Conservation (phyloP, 2,113 vertebrate species). For the Perccottus glenii region DNA sequence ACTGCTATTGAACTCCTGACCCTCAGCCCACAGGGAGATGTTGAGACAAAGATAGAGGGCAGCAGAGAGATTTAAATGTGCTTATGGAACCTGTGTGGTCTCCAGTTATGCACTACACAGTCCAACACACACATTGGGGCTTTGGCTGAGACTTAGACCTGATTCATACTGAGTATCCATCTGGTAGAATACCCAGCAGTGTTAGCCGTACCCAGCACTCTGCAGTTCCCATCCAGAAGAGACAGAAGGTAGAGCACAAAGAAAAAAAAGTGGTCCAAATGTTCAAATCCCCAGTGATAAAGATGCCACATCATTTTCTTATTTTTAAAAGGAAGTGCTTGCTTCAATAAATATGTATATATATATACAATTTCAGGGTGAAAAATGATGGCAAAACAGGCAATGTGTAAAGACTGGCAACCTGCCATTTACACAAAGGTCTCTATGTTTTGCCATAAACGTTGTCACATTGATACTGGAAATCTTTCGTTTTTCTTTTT, state of each 20-base stretch:
- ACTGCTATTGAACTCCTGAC: constrained; percentile 94
- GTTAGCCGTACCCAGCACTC: constrained; percentile 56
- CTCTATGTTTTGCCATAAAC: constrained; percentile 15
- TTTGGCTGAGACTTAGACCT: constrained; percentile 75
- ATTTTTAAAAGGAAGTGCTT: constrained; percentile 72
- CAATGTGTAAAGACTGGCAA: constrained; percentile 50
- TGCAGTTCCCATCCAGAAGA: constrained; percentile 66
- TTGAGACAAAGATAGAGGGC: constrained; percentile 93
- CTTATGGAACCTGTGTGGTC: constrained; percentile 94
- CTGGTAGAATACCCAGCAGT: constrained; percentile 78
- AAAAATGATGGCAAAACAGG: constrained; percentile 67
- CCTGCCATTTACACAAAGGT: constrained; percentile 49
- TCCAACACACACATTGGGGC: constrained; percentile 80
- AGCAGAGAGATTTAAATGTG: constrained; percentile 90
- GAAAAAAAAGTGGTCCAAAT: constrained; percentile 67
- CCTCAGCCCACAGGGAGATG: constrained; percentile 87
- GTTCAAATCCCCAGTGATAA: constrained; percentile 54
- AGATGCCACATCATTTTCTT: constrained; percentile 63
- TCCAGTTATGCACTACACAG: constrained; percentile 85
- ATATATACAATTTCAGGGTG: constrained; percentile 68
- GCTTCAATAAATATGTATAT: constrained; percentile 68
- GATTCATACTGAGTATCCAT: constrained; percentile 80
- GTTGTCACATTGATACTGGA: constrained; percentile 39
- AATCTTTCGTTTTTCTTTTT: constrained; percentile 7
- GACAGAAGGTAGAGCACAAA: constrained; percentile 56